phyloP scores from a whole-genome alignment of 2,113 vertebrate genomes.

The Glaucidium brasilianum region DNA sequence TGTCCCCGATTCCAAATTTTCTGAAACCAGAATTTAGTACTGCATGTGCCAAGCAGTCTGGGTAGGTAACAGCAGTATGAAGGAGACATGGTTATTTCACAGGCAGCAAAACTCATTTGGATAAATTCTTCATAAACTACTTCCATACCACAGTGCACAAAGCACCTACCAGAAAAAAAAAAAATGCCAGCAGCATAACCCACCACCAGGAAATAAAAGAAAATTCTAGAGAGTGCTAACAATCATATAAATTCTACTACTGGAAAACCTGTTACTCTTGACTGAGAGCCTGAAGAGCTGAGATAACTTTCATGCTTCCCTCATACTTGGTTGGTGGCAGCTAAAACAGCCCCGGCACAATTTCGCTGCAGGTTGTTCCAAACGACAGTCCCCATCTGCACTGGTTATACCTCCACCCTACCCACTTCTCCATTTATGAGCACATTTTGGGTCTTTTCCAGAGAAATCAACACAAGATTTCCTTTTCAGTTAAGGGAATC shows the following conservation, averaged over 20 bases:
- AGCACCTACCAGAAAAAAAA: neutral
- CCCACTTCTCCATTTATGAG: neutral
- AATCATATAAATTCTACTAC: neutral
- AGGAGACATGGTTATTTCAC: neutral
- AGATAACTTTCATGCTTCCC: neutral
- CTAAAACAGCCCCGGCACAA: neutral
- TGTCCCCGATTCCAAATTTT: neutral
- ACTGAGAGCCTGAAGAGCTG: neutral
- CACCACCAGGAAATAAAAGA: accelerated
- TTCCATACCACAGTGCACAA: neutral
- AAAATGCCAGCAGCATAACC: neutral
- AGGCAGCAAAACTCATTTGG: neutral
- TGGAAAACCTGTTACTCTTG: neutral
- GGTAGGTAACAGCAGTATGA: neutral
- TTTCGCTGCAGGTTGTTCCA: neutral
- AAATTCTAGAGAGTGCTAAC: neutral
- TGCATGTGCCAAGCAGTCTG: neutral
- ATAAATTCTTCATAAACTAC: neutral
- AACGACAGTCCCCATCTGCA: neutral
- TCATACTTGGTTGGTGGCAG: neutral
- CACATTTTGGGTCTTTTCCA: neutral
- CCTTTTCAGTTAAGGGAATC: neutral
- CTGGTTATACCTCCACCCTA: neutral
- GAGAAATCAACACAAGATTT: neutral
- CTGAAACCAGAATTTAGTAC: neutral